Evolutionary conservation across 1,140 invertebrate genomes (phyloP), one percentile per base, ranked within the genome.

Genomic region (Dufourea novaeangliae): DNA sequence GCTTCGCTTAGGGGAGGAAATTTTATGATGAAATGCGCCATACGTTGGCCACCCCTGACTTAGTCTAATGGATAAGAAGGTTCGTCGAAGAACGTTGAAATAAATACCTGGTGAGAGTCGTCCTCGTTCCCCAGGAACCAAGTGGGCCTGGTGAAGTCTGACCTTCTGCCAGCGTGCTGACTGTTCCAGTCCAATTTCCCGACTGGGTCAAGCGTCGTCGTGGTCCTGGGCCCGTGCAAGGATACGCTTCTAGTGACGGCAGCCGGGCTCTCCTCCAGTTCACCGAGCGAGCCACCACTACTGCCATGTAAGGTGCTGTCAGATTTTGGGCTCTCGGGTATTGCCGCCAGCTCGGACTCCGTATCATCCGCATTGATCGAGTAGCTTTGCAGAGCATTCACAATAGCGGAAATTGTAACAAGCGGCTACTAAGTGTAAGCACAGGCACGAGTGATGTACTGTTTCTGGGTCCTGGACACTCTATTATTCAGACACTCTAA

Each of bases 241-340:
- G 88, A 32, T 90, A 88, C 2, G 88, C 88, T 82, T 94, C 94
- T 78, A 92, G 94, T 88, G 92, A 94, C 83, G 25, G 82, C 71
- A 6, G 80, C 63, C 22, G 85, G 70, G 67, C 86, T 90, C 52
- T 92, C 90, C 61, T 90, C 90, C 80, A 92, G 81, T 85, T 94
- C 93, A 5, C 93, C 93, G 61, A 94, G 92, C 25, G 92, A 93
- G 86, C 93, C 93, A 64, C 88, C 95, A 84, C 94, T 95, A 82
- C 95, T 96, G 67, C 95, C 95, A 87, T 96, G 95, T 57, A 96
- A 92, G 41, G 96, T 96, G 88, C 95, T 96, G 85, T 97, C 96
- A 34, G 96, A 97, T 89, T 96, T 96, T 87, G 97, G 96, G 91
- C 96, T 96, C 93, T 97, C 97, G 41, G 96, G 96, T 89, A 97